Percentiles rank a stretch among this genome's conserved stretches.
These are phyloP conservation scores for Nipponacmea schrenckii DNA, from an alignment of 2,888 invertebrate species.

Conservation along the genomic window DNA sequence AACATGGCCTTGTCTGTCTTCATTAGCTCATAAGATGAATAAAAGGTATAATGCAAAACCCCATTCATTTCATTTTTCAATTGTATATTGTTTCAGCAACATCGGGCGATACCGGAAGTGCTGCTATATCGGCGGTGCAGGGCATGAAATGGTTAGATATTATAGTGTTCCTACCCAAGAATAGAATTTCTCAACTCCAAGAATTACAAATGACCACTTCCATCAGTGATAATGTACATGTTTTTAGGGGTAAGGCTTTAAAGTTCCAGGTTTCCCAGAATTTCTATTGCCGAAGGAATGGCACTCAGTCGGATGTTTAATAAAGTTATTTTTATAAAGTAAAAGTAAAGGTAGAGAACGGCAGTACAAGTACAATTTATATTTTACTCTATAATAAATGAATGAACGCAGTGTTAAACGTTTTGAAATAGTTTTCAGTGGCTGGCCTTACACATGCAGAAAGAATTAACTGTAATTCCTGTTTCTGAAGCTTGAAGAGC, in stretches of 20 bases:
- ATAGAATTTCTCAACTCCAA: constrained; percentile 66
- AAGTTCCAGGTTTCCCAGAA: neutral
- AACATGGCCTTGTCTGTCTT: too few relatives aligned
- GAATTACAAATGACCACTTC: constrained; percentile 70
- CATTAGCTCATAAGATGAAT: too few relatives aligned
- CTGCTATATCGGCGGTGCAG: constrained; percentile 69
- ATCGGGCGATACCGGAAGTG: constrained; percentile 71
- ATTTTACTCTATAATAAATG: too few relatives aligned
- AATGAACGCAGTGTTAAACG: too few relatives aligned
- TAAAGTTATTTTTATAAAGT: neutral
- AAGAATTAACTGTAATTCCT: too few relatives aligned
- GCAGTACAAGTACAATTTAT: too few relatives aligned
- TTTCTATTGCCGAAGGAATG: neutral
- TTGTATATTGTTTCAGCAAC: constrained; percentile 60
- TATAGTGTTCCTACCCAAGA: constrained; percentile 68
- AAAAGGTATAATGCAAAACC: too few relatives aligned
- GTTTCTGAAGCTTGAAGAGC: too few relatives aligned
- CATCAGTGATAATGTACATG: constrained; percentile 68
- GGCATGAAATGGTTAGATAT: constrained; percentile 67
- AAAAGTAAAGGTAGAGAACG: too few relatives aligned
- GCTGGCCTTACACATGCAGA: too few relatives aligned
- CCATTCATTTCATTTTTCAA: too few relatives aligned
- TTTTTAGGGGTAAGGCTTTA: constrained; percentile 63
- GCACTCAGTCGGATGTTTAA: neutral
- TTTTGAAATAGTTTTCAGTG: too few relatives aligned